Evolutionary conservation across 2,113 vertebrate species (phyloP).

Genomic region (sheep (Ovis aries)): DNA sequence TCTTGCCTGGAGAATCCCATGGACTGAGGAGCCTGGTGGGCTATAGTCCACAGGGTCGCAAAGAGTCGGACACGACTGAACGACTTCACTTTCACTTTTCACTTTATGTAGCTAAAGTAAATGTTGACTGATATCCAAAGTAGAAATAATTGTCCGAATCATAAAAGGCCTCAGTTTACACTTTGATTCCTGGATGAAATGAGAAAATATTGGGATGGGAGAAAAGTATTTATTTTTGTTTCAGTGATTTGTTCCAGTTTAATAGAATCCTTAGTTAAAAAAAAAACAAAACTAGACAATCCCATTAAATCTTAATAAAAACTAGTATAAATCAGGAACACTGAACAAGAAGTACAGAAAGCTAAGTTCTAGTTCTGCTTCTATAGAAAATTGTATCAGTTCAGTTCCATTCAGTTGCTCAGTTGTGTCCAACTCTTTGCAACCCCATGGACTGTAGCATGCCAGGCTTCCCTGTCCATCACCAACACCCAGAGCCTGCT

Average conservation of each 20-base stretch:
- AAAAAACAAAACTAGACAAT: background rate
- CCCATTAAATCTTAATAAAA: background rate
- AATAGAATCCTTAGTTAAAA: background rate
- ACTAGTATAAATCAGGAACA: background rate
- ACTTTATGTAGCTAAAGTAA: background rate
- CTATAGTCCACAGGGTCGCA: no score
- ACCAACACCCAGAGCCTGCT: background rate
- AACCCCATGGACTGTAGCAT: accelerated
- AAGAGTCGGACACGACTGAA: no score
- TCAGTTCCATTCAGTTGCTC: background rate
- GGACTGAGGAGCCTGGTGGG: no score
- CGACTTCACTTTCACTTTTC: no score
- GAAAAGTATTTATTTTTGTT: background rate
- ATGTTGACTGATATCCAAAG: background rate
- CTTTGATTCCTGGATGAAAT: background rate
- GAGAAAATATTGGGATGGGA: background rate
- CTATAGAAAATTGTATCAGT: background rate
- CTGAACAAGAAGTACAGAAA: background rate
- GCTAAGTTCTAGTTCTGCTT: background rate
- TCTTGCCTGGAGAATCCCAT: no score
- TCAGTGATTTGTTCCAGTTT: background rate
- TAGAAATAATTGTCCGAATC: background rate
- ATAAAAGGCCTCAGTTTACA: background rate
- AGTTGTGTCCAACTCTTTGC: accelerated
- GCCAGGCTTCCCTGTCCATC: background rate